Evolutionary conservation across 2,113 vertebrate species (phyloP), one percentile per base, ranked within the genome.

Genomic region (Bufo gargarizans): DNA sequence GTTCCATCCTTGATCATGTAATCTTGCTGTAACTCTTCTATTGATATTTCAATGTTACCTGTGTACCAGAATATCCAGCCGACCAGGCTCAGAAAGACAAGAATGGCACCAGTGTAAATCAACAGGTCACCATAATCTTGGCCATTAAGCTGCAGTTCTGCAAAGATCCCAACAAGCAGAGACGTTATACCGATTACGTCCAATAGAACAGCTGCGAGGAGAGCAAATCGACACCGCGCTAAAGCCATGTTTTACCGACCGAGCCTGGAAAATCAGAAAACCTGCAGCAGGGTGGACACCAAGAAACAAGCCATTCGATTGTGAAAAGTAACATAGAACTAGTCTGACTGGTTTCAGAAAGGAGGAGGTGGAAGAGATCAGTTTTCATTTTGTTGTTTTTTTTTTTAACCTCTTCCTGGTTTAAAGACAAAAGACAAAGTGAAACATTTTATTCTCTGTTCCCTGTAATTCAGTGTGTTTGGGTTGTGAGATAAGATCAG

Each of bases 61-160:
- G 96, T 97, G 93, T 98, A 98, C 97, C 97, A 98, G 93, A 97
- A 93, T 74, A 97, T 95, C 97, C 97, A 98, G 80, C 96, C 96
- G 0, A 94, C 94, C 89, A 97, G 91, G 78, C 97, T 97, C 88
- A 96, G 50, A 47, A 97, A 93, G 45, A 97, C 93, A 59, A 97
- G 92, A 83, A 97, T 93, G 45, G 95, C 96, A 3, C 97, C 97
- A 0, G 96, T 92, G 92, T 98, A 98, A 87, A 97, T 96, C 79
- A 97, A 92, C 76, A 98, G 91, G 91, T 98, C 97, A 45, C 97
- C 96, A 90, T 97, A 97, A 91, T 97, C 96, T 49, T 90, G 91
- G 49, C 96, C 97, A 10, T 93, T 90, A 71, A 96, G 92, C 91
- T 96, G 94, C 55, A 97, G 91, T 14, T 94, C 92, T 45, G 94